Conservation (phyloP, 2,888 invertebrate species). For the Drosophila nr. perissopoda region DNA sequence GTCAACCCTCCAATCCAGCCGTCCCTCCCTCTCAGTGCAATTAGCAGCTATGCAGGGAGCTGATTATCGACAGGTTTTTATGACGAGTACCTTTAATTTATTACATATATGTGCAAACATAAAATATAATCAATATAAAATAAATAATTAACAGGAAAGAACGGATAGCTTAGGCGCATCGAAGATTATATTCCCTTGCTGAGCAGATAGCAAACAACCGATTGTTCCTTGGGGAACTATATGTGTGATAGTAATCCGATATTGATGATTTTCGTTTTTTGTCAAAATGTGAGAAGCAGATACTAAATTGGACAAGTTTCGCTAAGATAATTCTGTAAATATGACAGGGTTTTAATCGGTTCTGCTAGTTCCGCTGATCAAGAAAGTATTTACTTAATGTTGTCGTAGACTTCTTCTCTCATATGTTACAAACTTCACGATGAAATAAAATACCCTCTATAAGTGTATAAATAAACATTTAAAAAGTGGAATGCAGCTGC, state of each 20-base stretch:
- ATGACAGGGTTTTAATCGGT: rapidly evolving
- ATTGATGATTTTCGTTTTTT: not conserved
- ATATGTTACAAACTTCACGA: not conserved
- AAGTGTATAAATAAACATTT: not conserved
- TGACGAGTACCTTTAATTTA: not conserved
- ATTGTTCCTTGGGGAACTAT: not conserved
- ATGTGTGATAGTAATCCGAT: not conserved
- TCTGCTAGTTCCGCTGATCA: no score
- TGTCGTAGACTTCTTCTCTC: not conserved
- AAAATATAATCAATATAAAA: constrained; percentile 2
- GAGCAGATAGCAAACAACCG: not conserved
- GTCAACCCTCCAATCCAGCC: constrained; percentile 21
- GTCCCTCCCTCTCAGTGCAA: not conserved
- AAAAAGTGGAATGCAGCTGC: not conserved
- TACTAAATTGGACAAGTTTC: not conserved
- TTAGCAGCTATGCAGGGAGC: not conserved
- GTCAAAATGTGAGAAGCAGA: not conserved
- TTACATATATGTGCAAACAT: not conserved
- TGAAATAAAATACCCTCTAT: not conserved
- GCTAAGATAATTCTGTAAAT: rapidly evolving
- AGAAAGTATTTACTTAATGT: not conserved
- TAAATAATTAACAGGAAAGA: not conserved
- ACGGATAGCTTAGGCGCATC: not conserved
- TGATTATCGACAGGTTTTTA: not conserved
- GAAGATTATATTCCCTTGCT: not conserved